Percentiles rank a stretch among this genome's conserved stretches.
phyloP scores from a whole-genome alignment of 2,797 vertebrate species.

The Scolopax rusticola region DNA sequence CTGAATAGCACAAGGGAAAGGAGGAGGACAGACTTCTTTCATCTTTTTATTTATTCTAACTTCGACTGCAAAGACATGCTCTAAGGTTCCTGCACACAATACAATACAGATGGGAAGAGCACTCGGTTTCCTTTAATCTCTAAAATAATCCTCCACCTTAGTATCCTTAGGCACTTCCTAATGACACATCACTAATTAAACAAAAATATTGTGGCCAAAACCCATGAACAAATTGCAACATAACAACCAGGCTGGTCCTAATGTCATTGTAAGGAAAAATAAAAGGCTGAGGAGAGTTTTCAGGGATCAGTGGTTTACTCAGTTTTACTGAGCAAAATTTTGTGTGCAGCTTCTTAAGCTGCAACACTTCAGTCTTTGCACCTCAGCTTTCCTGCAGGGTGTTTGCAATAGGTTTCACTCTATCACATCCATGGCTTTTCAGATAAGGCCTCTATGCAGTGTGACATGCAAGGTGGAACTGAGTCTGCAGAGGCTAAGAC shows the following conservation, averaged over 20 bases:
- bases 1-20: neutral
- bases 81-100: neutral
- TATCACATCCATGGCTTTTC: neutral
- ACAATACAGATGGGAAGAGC: neutral
- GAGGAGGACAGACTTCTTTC: neutral
- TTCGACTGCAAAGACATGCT: neutral
- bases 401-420: neutral
- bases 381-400: neutral
- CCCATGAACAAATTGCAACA: neutral
- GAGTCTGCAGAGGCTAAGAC: neutral
- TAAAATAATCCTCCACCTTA: neutral
- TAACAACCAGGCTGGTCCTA: neutral
- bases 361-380: neutral
- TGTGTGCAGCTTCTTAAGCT: neutral
- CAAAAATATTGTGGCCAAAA: neutral
- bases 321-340: neutral
- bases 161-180: neutral
- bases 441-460: neutral
- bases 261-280: neutral
- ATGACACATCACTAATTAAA: constrained; percentile 15
- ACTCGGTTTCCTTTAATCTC: neutral
- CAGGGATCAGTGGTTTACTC: neutral
- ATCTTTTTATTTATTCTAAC: neutral
- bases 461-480: neutral
- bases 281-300: neutral